Base-by-base conservation (phyloP, 2,113 vertebrate genomes). In the Apus apus region DNA sequence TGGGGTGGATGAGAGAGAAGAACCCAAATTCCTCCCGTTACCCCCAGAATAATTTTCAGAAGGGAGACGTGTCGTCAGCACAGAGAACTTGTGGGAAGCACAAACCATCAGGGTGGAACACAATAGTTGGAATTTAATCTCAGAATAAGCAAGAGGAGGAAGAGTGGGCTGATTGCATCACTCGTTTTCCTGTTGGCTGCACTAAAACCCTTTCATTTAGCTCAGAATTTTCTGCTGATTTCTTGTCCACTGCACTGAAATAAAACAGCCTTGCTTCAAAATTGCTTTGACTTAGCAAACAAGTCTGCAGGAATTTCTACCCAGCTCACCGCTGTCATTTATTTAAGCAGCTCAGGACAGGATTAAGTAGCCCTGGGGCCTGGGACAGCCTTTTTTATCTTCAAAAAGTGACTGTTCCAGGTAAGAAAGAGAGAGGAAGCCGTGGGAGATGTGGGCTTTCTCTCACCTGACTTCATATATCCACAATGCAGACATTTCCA, bases 391-490 rank as follows among this genome's bases (percentile, higher is more conserved):
- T 93, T 93, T 93, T 93, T 95, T 71, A 78, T 90, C 71, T 74
- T 67, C 43, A 83, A 83, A 66, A 90, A 95, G 82, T 40, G 72
- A 53, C 72, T 60, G 79, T 77, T 94, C 45, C 90, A 94, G 88
- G 93, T 84, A 50, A 84, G 92, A 88, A 93, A 64, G 11, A 45
- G 71, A 50, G 73, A 54, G 3, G 36, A 56, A 80, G 34, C 75
- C 57, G 75, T 27, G 75, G 43, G 85, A 90, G 51, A 46, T n/a
- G 75, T 71, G 79, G 90, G 72, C 64, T 95, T 96, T 96, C 82
- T 96, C 85, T 94, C 93, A 96, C 96, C 90, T 94, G 96, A 81
- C 21, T 84, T 87, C 53, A 20, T 65, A 43, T 64, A 93, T 72
- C 61, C 88, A 86, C 83, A 92, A 11, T 45, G 61, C 70, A 90